A percentile compares a stretch with the other conserved stretches of the same genome.
phyloP scores from a whole-genome alignment of 2,888 invertebrate genomes.

The Zootermopsis nevadensis region DNA sequence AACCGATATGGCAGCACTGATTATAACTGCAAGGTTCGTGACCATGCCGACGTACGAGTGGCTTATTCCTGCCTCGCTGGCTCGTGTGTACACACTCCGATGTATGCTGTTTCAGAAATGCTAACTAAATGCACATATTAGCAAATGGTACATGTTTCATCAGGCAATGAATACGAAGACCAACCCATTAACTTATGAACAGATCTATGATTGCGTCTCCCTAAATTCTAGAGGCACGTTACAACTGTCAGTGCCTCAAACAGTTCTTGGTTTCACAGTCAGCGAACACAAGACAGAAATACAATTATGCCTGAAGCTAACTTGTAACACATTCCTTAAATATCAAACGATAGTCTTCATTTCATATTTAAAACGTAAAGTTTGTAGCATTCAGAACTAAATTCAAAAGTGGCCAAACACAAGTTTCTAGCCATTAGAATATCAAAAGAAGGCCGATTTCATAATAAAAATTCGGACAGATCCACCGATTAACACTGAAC shows the following conservation, averaged over 20 bases:
- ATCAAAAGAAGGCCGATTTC: too few relatives aligned
- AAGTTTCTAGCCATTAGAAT: too few relatives aligned
- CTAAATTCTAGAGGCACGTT: neutral
- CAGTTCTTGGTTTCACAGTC: neutral
- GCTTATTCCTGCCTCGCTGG: neutral
- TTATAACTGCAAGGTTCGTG: neutral
- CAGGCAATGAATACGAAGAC: neutral
- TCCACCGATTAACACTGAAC: too few relatives aligned
- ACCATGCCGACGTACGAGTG: neutral
- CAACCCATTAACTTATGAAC: neutral
- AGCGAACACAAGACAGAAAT: neutral
- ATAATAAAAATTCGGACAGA: too few relatives aligned
- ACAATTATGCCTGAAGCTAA: too few relatives aligned
- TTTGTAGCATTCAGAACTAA: too few relatives aligned
- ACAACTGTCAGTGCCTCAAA: neutral
- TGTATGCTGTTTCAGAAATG: neutral
- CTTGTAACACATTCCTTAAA: too few relatives aligned
- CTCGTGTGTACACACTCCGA: neutral
- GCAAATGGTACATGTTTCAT: neutral
- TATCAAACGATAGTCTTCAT: too few relatives aligned
- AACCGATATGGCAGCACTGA: neutral
- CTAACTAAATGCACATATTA: constrained; percentile 3
- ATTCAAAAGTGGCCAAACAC: too few relatives aligned
- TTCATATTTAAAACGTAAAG: too few relatives aligned
- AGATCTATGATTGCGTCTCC: neutral